Percentiles rank a stretch among this genome's conserved stretches.
Conservation (phyloP, 2,888 invertebrate species). For the Lithophane semibrunnea region DNA sequence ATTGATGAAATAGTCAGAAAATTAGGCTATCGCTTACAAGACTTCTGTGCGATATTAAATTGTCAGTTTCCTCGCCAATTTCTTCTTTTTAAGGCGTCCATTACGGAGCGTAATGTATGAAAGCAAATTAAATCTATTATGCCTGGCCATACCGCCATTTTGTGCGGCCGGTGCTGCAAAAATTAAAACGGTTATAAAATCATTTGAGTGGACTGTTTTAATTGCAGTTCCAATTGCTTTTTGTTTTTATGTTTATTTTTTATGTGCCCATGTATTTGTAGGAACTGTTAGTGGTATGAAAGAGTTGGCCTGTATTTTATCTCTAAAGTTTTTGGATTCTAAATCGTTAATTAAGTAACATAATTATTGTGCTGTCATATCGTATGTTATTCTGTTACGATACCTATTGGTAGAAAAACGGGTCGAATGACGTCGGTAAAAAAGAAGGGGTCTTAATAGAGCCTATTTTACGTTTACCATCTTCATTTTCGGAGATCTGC, state of each 20-base stretch:
- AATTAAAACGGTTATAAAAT: conserved; percentile 53
- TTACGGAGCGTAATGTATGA: conserved; percentile 34
- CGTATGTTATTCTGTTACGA: neutral
- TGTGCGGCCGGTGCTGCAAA: conserved; percentile 27
- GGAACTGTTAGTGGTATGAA: neutral
- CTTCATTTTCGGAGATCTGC: neutral
- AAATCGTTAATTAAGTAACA: neutral
- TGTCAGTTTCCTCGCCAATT: conserved; percentile 10
- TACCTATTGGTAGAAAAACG: too few relatives aligned
- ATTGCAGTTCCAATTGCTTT: conserved; percentile 45
- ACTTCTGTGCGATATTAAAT: conserved; percentile 5
- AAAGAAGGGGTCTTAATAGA: neutral
- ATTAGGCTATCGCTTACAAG: neutral
- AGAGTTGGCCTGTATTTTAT: neutral
- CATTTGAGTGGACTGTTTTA: conserved; percentile 49
- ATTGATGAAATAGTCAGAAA: conserved; percentile 16
- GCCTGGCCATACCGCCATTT: conserved; percentile 27
- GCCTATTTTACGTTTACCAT: neutral
- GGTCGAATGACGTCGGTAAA: too few relatives aligned
- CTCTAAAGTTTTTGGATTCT: neutral
- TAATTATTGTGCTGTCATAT: too few relatives aligned
- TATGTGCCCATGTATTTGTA: conserved; percentile 3
- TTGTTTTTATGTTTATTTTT: conserved; percentile 9
- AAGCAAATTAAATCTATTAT: conserved; percentile 50
- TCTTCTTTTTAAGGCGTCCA: conserved; percentile 23